Evolutionary conservation across 2,888 invertebrate species (phyloP).

Genomic region (Eretmocerus hayati): DNA sequence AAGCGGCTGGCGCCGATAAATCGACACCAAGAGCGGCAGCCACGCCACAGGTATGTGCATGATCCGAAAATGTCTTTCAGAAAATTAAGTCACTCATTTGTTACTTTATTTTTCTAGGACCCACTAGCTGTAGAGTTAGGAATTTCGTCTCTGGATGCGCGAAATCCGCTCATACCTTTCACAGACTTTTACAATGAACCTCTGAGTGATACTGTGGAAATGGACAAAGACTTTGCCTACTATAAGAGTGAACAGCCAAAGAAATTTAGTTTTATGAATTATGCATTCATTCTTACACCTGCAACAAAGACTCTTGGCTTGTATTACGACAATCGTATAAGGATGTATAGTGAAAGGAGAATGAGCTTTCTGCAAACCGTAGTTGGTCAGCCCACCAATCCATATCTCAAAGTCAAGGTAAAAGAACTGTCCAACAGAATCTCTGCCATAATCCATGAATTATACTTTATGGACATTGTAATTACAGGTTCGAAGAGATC

Average conservation of each 20-base stretch:
- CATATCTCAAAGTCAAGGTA: constrained; percentile 73
- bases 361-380: constrained; percentile 78
- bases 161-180: constrained; percentile 75
- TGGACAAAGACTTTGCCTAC: constrained; percentile 89
- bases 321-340: constrained; percentile 89
- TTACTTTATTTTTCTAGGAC: constrained; percentile 38
- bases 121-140: constrained; percentile 65
- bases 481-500: constrained; percentile 65
- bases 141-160: constrained; percentile 71
- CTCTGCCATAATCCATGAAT: not conserved
- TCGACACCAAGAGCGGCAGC: constrained; percentile 22
- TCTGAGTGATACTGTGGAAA: constrained; percentile 84
- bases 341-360: constrained; percentile 89
- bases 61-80: not conserved
- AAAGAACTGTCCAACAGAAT: too few relatives aligned
- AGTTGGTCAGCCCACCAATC: constrained; percentile 75
- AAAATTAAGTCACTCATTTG: too few relatives aligned
- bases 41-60: constrained; percentile 24
- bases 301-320: constrained; percentile 86
- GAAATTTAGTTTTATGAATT: constrained; percentile 84
- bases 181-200: constrained; percentile 93
- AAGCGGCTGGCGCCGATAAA: constrained; percentile 36
- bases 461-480: not conserved
- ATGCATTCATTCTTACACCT: constrained; percentile 84
- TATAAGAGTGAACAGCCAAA: constrained; percentile 63